These are phyloP conservation scores for Silurus asotus DNA, from an alignment of 2,113 vertebrate genomes.

Conservation along the genomic window DNA sequence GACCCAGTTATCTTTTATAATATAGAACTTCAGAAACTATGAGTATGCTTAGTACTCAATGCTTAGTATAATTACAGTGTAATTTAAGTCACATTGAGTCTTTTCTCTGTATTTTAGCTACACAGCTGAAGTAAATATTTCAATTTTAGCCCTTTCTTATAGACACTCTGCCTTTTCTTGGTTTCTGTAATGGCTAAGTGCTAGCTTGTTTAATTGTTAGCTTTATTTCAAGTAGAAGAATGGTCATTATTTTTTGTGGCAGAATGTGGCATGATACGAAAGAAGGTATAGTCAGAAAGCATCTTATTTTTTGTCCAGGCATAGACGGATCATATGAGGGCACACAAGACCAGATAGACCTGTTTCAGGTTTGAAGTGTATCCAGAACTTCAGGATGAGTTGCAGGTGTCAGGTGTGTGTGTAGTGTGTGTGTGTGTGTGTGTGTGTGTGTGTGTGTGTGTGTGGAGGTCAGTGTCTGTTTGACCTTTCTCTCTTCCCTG, in stretches of 20 bases:
- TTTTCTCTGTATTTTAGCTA: background rate
- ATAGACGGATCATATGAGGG: background rate
- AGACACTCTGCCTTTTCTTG: background rate
- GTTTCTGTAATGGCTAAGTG: background rate
- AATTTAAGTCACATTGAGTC: background rate
- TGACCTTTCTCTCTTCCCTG: conserved; percentile 49
- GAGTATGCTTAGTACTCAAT: background rate
- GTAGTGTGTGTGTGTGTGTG: conserved; percentile 19
- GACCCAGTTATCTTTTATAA: background rate
- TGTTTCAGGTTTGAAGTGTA: background rate
- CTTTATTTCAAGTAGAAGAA: no score
- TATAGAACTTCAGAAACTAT: background rate
- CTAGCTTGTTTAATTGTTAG: background rate
- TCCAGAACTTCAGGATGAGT: background rate
- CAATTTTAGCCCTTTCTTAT: background rate
- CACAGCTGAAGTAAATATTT: background rate
- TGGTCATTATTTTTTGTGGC: background rate
- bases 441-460: conserved; percentile 20
- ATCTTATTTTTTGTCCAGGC: background rate
- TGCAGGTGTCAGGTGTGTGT: background rate
- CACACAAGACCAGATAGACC: background rate
- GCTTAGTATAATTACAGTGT: background rate
- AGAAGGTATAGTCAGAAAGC: background rate
- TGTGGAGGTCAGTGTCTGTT: conserved; percentile 35
- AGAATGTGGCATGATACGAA: background rate